Percentiles rank a stretch among this genome's conserved stretches.
Evolutionary conservation across 2,797 vertebrate genomes (phyloP).

Genomic region (Rhabdomys pumilio): DNA sequence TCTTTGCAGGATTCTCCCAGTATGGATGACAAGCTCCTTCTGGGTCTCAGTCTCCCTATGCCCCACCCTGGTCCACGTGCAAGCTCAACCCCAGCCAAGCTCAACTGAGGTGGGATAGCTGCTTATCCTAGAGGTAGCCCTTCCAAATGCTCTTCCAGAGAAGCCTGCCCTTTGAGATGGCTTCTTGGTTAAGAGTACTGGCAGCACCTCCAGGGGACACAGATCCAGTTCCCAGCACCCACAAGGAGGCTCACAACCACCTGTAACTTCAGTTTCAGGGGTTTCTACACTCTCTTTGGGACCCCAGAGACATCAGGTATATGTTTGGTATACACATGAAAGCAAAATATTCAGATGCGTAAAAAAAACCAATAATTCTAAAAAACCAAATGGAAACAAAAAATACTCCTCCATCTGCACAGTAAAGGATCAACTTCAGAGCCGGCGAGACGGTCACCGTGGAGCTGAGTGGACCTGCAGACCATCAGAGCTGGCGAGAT

Average conservation of each 20-base stretch:
- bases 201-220: neutral
- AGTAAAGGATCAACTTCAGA: neutral
- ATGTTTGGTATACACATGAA: neutral
- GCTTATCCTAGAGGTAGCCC: neutral
- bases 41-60: neutral
- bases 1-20: neutral
- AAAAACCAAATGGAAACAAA: neutral
- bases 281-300: neutral
- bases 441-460: neutral
- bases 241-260: neutral
- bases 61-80: neutral
- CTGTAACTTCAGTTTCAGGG: neutral
- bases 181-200: neutral
- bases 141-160: neutral
- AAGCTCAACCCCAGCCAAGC: neutral
- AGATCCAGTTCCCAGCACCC: neutral
- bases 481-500: neutral
- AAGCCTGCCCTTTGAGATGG: too few relatives aligned
- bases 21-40: neutral
- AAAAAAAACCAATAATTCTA: neutral
- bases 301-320: neutral
- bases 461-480: neutral
- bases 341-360: neutral
- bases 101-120: neutral
- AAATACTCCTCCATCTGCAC: neutral